Evolutionary conservation across 2,797 vertebrate genomes (phyloP), one percentile per base, ranked within the genome.

Genomic region (Onychomys arenicola): DNA sequence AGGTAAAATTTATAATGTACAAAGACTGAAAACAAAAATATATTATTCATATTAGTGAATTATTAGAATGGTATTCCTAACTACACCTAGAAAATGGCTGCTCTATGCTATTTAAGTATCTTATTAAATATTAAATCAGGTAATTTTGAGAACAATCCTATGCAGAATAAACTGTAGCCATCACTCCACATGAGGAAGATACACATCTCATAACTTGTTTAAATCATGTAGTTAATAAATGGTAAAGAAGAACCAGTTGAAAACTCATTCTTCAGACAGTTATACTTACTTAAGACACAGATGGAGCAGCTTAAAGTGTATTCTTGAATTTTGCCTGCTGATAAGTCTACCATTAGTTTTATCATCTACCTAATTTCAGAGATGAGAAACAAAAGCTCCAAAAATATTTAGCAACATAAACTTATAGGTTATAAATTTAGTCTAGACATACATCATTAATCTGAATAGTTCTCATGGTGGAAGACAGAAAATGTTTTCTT

Each of bases 41-140:
- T 90, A 78, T 69, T 76, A 83, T 12, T 6, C 11, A 73, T 57
- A 23, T 57, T 63, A 27, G 3, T 59, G 9, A 86, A 84, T 67
- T 63, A 5, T 12, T 71, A 87, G 40, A 88, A 92, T 88, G 6
- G 7, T 55, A 55, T 77, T 93, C 4, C 23, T 46, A 40, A 63
- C 11, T 89, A 57, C 0, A 90, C 67, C 93, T 82, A 92, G 3
- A 46, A 93, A 76, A 63, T 43, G 3, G 7, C 32, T 82, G 52
- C 59, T 85, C 57, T 73, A 10, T 69, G 0, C 0, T 78, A 32
- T 2, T 57, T 81, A 90, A 81, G 16, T n/a, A 67, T 27, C 55
- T 89, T 82, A 63, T 69, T 88, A 82, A 95, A 75, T 80, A 57
- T 34, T 84, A 80, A 87, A 19, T 65, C 9, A 80, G 78, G 69